Base-by-base conservation (phyloP, 2,113 vertebrate species). In the Beaufortia kweichowensis region DNA sequence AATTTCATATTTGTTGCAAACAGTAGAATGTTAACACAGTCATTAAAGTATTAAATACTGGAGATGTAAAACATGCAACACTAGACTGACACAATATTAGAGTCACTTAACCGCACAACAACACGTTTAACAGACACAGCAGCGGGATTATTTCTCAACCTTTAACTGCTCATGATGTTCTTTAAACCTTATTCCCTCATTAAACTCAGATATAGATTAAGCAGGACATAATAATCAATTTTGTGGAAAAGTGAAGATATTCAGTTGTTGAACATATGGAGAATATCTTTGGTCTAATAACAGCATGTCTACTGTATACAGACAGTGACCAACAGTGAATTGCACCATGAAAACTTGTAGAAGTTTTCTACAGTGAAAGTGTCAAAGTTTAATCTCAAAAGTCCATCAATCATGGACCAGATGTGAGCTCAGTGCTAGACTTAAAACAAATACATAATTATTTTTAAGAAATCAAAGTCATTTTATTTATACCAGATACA, bases 61-160 rank as follows among this genome's bases (percentile, higher is more conserved):
- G 12, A 55, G 12, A 24, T 24, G 19, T 55, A 10, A 69, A 69
- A 23, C 46, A 69, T 10, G 28, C 28, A 3, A 31, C 1, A 68
- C 39, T 48, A 29, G 11, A 60, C 46, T 67, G 7, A 59, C 29
- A 55, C 28, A 69, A 65, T 59, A 46, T 10, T 33, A 55, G 46
- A 26, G 29, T 62, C 31, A 66, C 17, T 3, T 21, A n/a, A 55
- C 26, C 33, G 50, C 24, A 73, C 24, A 3, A 23, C 1, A 15
- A 65, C 61, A 43, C 21, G 8, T 64, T 56, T 24, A n/a, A 46
- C n/a, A 75, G 14, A 29, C 24, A 28, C 21, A 71, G n/a, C n/a
- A 41, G 1, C 61, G 23, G 6, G n/a, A 14, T 65, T 23, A 65
- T 24, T 23, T 48, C 15, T 29, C 24, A 15, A 28, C 7, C 23